These are phyloP conservation scores for Pteruthius melanotis DNA, from an alignment of 2,113 vertebrate species.

Conservation along the genomic window DNA sequence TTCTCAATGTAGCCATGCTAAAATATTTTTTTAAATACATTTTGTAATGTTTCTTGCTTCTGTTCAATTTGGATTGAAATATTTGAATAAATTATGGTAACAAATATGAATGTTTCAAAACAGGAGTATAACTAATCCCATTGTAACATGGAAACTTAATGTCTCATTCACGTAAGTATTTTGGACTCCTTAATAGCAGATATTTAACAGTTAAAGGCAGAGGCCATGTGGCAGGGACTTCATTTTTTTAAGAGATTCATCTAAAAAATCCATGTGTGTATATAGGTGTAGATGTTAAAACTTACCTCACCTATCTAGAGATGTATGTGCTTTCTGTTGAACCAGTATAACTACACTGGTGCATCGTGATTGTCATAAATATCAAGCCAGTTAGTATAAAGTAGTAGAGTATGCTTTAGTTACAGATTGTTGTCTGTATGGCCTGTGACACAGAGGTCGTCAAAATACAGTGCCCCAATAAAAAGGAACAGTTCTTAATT, in stretches of 20 bases:
- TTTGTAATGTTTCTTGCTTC: not conserved
- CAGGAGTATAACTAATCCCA: not conserved
- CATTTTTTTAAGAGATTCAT: not conserved
- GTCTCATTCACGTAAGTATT: not conserved
- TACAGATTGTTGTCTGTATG: not conserved
- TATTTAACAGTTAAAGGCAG: not conserved
- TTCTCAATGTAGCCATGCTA: not conserved
- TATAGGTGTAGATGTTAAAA: not conserved
- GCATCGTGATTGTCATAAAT: not conserved
- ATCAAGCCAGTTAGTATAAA: not conserved
- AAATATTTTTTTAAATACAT: not conserved
- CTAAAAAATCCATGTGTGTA: not conserved
- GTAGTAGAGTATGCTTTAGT: not conserved
- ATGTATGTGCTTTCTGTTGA: not conserved
- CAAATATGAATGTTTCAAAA: not conserved
- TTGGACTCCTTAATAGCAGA: not conserved
- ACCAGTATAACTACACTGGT: not conserved
- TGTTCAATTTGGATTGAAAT: not conserved
- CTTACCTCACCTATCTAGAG: not conserved
- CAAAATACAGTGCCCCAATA: not conserved
- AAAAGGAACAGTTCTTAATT: not conserved
- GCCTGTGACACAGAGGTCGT: not conserved
- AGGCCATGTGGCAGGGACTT: not conserved
- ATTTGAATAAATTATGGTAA: not conserved
- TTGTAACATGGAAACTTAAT: not conserved